Percentiles rank a stretch among this genome's conserved stretches.
Conservation (phyloP, 1,140 invertebrate species). For the Hycleus cichorii region DNA sequence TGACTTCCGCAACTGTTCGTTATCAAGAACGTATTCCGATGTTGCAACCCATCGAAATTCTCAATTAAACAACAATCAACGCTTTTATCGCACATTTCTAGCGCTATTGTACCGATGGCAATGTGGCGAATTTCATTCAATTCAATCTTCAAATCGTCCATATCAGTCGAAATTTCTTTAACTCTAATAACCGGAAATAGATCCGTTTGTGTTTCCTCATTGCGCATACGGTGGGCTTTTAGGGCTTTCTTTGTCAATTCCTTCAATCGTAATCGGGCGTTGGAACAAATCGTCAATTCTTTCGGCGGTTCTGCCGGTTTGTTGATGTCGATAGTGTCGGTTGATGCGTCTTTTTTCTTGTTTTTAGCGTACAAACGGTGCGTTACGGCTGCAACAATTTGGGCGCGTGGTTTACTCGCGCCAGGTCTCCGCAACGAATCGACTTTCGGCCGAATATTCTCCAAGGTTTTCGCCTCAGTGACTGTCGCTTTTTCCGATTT, state of each 20-base stretch:
- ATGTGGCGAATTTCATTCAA: constrained; percentile 32
- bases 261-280: constrained; percentile 47
- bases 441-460: constrained; percentile 24
- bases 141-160: constrained; percentile 45
- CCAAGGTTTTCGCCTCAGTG: constrained; percentile 1
- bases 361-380: constrained; percentile 55
- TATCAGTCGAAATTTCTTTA: constrained; percentile 50
- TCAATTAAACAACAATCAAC: constrained; percentile 19
- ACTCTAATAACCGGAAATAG: constrained; percentile 44
- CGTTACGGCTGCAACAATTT: constrained; percentile 62
- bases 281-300: constrained; percentile 48
- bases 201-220: constrained; percentile 54
- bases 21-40: constrained; percentile 34
- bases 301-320: constrained; percentile 42
- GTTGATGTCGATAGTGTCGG: constrained; percentile 40
- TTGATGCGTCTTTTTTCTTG: constrained; percentile 50
- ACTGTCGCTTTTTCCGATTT: constrained; percentile 12
- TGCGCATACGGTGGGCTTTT: constrained; percentile 48
- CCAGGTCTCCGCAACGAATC: constrained; percentile 22
- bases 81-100: neutral
- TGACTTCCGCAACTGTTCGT: constrained; percentile 41
- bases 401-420: constrained; percentile 41
- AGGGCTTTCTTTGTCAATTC: constrained; percentile 50
- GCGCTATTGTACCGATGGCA: constrained; percentile 19
- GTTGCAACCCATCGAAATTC: constrained; percentile 16